Base-by-base conservation (phyloP, 1,140 invertebrate species). In the Teleogryllus occipitalis region DNA sequence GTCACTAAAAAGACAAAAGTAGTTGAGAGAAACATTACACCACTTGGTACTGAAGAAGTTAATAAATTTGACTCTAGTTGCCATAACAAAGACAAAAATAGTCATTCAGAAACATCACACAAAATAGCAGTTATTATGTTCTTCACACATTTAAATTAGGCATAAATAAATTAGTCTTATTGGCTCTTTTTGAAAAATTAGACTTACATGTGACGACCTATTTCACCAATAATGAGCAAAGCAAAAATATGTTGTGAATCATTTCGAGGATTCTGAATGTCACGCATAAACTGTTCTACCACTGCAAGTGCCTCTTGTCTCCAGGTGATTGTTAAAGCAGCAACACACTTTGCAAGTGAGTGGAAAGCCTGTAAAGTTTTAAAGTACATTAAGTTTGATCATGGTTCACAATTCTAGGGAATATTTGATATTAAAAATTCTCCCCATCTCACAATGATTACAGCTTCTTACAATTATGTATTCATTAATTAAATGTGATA, bases 321-420 rank as follows among this genome's bases (percentile, higher is more conserved):
- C 85, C 90, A 93, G 82, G 90, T 93, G 48, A 96, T 91, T 12
- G 96, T 96, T 47, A 98, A 89, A 0, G 96, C 96, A 12, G 97
- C 96, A 73, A 98, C 95, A 87, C 96, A 98, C 86, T 98, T 98
- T 0, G 97, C 97, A 81, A 98, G 90, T 8, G 95, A 97, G 86
- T 96, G 94, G 86, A 94, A 96, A 46, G 95, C 96, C 89, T 95
- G 90, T 21, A 76, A 8, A 39, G 27, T 39, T 39, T 39, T 39
- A 39, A 39, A 39, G 27, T 39, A 39, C 27, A 39, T 39, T 39
- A 39, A 39, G 27, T 39, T 39, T 39, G 1, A 39, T 39, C 27
- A 39, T 39, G 27, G 27, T 39, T 39, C 5, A 39, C 27, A 39
- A 39, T 2, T 39, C 27, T 39, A 2, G 1, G 5, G 27, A 39